phyloP scores from a whole-genome alignment of 2,113 vertebrate genomes.

The Antidorcas marsupialis region DNA sequence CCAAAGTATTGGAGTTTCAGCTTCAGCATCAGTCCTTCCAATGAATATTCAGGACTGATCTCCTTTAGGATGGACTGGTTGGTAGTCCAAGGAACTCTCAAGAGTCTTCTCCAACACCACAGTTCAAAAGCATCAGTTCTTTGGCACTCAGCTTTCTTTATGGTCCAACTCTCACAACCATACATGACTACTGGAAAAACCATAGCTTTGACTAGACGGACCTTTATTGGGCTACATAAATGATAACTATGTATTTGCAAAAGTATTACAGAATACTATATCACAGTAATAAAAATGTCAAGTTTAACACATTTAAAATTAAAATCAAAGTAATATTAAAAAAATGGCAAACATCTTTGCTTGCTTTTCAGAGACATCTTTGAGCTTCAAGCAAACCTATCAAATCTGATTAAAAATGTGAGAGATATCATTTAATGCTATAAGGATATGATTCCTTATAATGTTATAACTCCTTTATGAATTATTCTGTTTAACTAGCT shows the following conservation, averaged over 20 bases:
- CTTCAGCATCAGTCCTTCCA: background rate
- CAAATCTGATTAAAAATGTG: background rate
- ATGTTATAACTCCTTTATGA: background rate
- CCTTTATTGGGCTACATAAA: background rate
- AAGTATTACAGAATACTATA: background rate
- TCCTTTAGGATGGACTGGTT: background rate
- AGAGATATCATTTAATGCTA: background rate
- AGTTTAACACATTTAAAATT: background rate
- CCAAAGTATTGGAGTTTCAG: background rate
- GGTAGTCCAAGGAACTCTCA: background rate
- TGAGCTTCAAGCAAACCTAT: background rate
- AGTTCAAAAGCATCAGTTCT: background rate
- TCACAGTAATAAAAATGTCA: background rate
- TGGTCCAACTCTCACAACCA: background rate
- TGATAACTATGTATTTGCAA: background rate
- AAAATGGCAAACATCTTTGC: background rate
- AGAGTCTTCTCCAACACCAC: background rate
- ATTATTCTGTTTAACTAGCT: background rate
- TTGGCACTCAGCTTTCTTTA: background rate
- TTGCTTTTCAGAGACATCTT: background rate
- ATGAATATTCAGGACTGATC: background rate
- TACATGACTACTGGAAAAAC: background rate
- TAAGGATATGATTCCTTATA: background rate
- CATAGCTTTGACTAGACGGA: background rate
- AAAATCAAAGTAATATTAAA: background rate